Conservation (phyloP, 1,140 invertebrate genomes). For the Drosophila pruinosa region DNA sequence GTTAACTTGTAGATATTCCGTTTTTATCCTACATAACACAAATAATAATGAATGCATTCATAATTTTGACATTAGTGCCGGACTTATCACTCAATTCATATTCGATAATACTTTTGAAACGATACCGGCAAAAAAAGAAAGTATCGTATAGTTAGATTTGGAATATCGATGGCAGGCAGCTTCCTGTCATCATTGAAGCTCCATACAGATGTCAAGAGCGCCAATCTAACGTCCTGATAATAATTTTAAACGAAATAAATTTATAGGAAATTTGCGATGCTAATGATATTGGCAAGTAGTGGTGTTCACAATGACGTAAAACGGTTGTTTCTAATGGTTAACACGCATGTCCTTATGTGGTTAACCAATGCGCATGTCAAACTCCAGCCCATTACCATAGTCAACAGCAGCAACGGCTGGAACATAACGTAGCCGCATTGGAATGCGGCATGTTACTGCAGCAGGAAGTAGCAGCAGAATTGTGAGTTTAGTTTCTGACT, state of each 20-base stretch:
- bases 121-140: neutral
- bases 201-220: neutral
- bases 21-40: too few relatives aligned
- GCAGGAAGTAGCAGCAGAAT: slow-evolving; percentile 23
- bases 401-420: slow-evolving; percentile 31
- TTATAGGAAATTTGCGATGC: neutral
- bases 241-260: too few relatives aligned
- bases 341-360: neutral
- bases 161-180: neutral
- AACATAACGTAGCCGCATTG: slow-evolving; percentile 38
- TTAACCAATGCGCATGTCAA: slow-evolving; percentile 53
- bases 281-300: neutral
- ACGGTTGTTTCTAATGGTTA: neutral
- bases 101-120: neutral
- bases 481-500: slow-evolving; percentile 22
- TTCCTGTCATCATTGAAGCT: neutral
- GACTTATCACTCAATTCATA: neutral
- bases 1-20: neutral
- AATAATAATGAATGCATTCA: neutral
- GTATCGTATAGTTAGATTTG: neutral
- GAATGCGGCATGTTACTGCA: slow-evolving; percentile 58
- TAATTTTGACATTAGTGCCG: neutral
- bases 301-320: neutral
- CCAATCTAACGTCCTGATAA: neutral
- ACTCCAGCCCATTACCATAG: slow-evolving; percentile 23